A percentile compares a stretch with the other conserved stretches of the same genome.
These are phyloP conservation scores for Hydractinia echinata DNA, from an alignment of 30 jellyfish, hydroid and myxozoan genomes.

Conservation along the genomic window DNA sequence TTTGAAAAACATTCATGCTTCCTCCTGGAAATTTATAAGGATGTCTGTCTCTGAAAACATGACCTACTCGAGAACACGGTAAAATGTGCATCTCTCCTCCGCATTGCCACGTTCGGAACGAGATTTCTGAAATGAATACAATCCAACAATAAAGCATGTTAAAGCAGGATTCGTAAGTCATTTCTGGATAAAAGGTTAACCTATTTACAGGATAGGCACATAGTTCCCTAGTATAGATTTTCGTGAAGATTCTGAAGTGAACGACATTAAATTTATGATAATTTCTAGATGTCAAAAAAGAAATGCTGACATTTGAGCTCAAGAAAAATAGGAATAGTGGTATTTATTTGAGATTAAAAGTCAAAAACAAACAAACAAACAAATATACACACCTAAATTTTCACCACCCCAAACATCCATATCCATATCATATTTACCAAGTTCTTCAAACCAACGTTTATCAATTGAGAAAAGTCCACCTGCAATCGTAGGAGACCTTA, in stretches of 20 bases:
- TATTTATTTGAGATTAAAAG: neutral
- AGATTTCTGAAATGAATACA: conserved; percentile 48
- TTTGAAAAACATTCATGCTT: conserved; percentile 89
- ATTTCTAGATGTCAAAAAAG: neutral
- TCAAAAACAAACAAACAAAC: neutral
- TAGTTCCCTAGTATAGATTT: neutral
- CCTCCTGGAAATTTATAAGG: conserved; percentile 98
- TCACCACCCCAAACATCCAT: conserved; percentile 99
- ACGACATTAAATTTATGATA: neutral
- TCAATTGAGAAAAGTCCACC: conserved; percentile 93
- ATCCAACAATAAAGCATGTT: neutral
- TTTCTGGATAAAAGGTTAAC: neutral
- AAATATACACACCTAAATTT: conserved; percentile 53
- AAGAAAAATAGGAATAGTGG: neutral
- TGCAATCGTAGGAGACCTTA: conserved; percentile 92
- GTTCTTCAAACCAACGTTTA: conserved; percentile 80
- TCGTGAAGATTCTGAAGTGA: neutral
- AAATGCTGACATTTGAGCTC: neutral
- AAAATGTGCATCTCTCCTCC: conserved; percentile 91
- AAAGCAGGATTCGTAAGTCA: neutral
- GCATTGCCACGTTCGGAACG: conserved; percentile 96
- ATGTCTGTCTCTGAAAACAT: conserved; percentile 90
- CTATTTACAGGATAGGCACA: neutral
- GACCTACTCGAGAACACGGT: conserved; percentile 99
- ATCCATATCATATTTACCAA: conserved; percentile 86